phyloP scores from a whole-genome alignment of 1,140 invertebrate genomes.

The Drosophila santomea region DNA sequence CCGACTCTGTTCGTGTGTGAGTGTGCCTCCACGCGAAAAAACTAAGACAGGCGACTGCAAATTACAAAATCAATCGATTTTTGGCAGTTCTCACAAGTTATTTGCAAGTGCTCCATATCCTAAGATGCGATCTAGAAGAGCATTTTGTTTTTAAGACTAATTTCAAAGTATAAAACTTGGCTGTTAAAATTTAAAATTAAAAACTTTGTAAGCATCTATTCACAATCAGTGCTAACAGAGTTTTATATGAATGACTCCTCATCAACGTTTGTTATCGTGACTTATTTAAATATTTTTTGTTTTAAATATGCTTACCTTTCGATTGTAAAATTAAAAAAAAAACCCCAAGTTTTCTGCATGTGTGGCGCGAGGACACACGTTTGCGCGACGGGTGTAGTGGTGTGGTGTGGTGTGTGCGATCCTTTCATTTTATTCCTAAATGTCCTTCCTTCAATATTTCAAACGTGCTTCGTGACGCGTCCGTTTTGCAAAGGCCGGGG shows the following conservation, averaged over 20 bases:
- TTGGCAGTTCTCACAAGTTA: too few relatives aligned
- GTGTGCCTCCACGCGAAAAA: constrained; percentile 22
- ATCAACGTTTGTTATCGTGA: neutral
- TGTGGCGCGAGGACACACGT: constrained; percentile 50
- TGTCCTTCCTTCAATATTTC: constrained; percentile 84
- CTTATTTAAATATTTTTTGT: neutral
- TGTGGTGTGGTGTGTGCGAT: constrained; percentile 68
- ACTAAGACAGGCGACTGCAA: neutral
- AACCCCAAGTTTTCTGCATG: constrained; percentile 5
- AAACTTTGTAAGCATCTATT: too few relatives aligned
- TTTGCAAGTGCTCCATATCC: too few relatives aligned
- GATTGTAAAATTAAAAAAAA: constrained; percentile 6
- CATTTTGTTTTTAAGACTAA: too few relatives aligned
- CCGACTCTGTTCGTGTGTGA: constrained; percentile 24
- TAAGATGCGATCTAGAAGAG: too few relatives aligned
- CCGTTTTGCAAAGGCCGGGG: constrained; percentile 74
- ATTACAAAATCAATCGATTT: neutral
- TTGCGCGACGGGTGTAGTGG: constrained; percentile 37
- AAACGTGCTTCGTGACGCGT: constrained; percentile 81
- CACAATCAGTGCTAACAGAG: neutral
- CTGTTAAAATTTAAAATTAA: too few relatives aligned
- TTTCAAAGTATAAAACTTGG: too few relatives aligned
- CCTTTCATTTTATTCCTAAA: constrained; percentile 84
- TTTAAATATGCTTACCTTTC: neutral
- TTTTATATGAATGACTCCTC: too few relatives aligned